Evolutionary conservation across 1,140 invertebrate genomes (phyloP), one percentile per base, ranked within the genome.

Genomic region (Ceratina calcarata): DNA sequence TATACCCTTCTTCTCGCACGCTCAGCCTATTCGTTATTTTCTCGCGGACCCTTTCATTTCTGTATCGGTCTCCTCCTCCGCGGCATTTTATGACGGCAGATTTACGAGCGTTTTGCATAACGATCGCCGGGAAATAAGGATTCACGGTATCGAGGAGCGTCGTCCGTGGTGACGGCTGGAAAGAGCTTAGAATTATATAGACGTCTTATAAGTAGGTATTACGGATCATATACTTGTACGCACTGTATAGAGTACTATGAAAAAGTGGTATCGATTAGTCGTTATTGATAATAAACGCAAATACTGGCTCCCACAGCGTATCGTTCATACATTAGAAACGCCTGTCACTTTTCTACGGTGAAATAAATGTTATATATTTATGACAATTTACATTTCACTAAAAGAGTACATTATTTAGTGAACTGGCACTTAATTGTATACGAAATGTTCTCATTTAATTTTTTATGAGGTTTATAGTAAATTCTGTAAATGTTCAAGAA

Each of bases 241-340:
- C 3, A 16, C 6, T 61, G 57, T 49, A 37, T 27, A 7, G 18
- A 27, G 20, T 18, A 65, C 20, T 10, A 27, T 32, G 20, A 60
- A 62, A 62, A 49, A 49, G 62, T 51, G 24, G 32, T 24, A 71
- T 78, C 67, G 75, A 78, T 78, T 78, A 78, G 24, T 78, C 13
- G n/a, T 58, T 37, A 24, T 62, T 20, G 24, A 49, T 32, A 24
- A 71, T 71, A 70, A 78, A 70, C 45, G 68, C 27, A 45, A 20
- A 1, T 51, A 22, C 15, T 53, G 15, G 20, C 45, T 32, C 4
- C 27, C 27, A 32, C 4, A 32, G 27, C 27, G 4, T 32, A 32
- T 32, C 27, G 27, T 1, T 32, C 1, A 32, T 32, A 32, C 27
- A 4, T 32, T 32, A 32, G 4, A 32, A 32, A 32, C 2, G 27